Evolutionary conservation across 2,113 vertebrate species (phyloP).

Genomic region (Halcyon senegalensis): DNA sequence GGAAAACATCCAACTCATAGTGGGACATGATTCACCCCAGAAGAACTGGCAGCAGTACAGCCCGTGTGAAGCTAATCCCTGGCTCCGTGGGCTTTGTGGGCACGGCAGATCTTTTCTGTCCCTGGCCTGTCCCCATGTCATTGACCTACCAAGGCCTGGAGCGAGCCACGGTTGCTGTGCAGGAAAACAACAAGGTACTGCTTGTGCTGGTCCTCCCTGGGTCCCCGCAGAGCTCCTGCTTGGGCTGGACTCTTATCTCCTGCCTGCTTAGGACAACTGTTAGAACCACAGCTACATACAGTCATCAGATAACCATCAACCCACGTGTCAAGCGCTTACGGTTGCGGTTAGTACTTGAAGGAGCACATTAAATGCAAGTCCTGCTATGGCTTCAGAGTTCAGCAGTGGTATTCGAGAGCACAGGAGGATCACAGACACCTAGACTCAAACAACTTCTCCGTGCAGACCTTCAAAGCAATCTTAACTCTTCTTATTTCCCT

Average conservation of each 20-base stretch:
- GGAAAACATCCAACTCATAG: not conserved
- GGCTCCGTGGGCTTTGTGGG: not conserved
- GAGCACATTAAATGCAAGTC: not conserved
- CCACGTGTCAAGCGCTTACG: not conserved
- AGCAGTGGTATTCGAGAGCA: not conserved
- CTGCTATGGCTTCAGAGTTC: not conserved
- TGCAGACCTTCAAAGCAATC: not conserved
- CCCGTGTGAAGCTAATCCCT: not conserved
- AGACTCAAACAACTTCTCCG: not conserved
- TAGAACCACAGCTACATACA: not conserved
- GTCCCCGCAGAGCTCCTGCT: not conserved
- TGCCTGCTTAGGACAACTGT: accelerated
- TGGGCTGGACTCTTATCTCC: not conserved
- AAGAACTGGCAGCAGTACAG: not conserved
- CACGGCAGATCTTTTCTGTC: not conserved
- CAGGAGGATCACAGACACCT: accelerated
- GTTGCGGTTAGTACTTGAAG: not conserved
- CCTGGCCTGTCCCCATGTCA: not conserved
- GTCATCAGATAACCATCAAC: not conserved
- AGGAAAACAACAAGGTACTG: not conserved
- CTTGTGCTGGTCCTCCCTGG: not conserved
- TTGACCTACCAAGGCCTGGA: not conserved
- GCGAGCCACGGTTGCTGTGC: not conserved
- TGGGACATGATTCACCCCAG: not conserved
- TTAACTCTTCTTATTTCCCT: not conserved